Base-by-base conservation (phyloP, 2,113 vertebrate species). In the Oryzias woworae region DNA sequence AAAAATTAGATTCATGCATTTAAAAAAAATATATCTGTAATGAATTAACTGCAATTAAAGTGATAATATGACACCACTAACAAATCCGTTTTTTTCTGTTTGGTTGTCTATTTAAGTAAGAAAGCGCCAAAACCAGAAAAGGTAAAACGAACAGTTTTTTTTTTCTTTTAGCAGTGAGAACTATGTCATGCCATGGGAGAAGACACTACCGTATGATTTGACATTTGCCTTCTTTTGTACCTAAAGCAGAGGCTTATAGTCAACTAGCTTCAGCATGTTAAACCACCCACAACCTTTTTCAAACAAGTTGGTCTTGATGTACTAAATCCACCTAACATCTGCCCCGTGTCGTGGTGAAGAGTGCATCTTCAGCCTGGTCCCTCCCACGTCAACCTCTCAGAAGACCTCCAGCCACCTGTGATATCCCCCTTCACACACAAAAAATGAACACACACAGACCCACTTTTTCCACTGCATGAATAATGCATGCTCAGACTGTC, bases 401-500 rank as follows among this genome's bases (percentile, higher is more conserved):
- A 78, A 75, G 82, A 88, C 71, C 77, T 45, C 24, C 61, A 54
- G 68, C 84, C 80, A 83, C 85, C 89, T 83, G 82, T 76, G 84
- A 81, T 75, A 71, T 56, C 71, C 62, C 53, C 61, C 48, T 14
- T 58, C 20, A 55, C 45, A 58, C 26, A 62, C 36, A 36, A 36
- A 23, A 70, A 36, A 64, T 42, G 60, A 44, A 46, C 28, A 18
- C 42, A 58, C 20, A 44, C 48, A 53, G 28, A 62, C 28, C 53
- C 71, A 65, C 85, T 73, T 75, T 75, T 78, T 62, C 20, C 66
- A 49, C 41, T 47, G 12, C 61, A 91, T 92, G 88, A 90, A 92
- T 92, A 88, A 93, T 91, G 80, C 85, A 92, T 89, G 44, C 24
- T 70, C 78, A 84, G 73, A 70, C 81, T 79, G 85, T 73, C 76